Evolutionary conservation across 2,113 vertebrate species (phyloP).

Genomic region (Isurus oxyrinchus): DNA sequence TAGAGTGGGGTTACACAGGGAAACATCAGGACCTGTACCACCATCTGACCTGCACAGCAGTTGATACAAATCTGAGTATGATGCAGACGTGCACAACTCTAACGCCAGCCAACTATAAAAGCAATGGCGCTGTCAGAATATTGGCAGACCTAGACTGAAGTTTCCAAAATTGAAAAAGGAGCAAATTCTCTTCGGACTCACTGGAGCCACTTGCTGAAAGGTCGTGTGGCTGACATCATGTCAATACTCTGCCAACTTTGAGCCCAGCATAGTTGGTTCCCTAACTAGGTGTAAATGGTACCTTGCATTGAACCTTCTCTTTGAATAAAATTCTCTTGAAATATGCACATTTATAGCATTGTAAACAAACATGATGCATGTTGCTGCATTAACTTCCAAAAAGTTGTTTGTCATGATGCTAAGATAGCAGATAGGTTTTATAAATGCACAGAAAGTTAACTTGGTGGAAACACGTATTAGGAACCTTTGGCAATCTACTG

Average conservation of each 20-base stretch:
- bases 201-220: neutral
- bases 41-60: neutral
- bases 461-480: constrained; percentile 47
- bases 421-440: constrained; percentile 20
- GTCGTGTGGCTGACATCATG: neutral
- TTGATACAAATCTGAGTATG: neutral
- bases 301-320: neutral
- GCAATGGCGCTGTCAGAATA: neutral
- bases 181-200: neutral
- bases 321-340: constrained; percentile 42
- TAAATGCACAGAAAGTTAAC: constrained; percentile 45
- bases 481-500: constrained; percentile 35
- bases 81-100: neutral
- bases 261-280: neutral
- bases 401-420: too few relatives aligned
- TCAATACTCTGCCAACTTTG: neutral
- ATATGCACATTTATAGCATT: neutral
- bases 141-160: neutral
- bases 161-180: neutral
- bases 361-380: neutral
- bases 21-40: neutral
- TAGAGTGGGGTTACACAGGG: neutral
- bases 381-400: constrained; percentile 30
- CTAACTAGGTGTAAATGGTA: neutral
- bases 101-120: neutral